Conservation (phyloP, 2,113 vertebrate genomes). For the Mastomys natalensis region DNA sequence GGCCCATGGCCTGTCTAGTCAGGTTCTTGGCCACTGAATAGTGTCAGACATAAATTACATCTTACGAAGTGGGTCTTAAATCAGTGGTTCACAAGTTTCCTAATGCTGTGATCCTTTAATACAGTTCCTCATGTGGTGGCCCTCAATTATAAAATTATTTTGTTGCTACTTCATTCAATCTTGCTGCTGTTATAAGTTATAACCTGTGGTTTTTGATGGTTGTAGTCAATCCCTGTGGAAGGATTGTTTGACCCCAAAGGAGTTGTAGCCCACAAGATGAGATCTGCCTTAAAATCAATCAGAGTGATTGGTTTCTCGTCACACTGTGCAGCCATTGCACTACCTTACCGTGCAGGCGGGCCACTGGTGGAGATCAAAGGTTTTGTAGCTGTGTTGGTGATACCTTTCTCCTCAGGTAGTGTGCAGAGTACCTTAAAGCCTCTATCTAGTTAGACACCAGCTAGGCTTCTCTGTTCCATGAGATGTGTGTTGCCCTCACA, state of each 20-base stretch:
- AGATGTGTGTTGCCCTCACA: background rate
- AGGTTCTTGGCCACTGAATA: background rate
- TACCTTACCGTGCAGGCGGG: background rate
- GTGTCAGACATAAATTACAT: background rate
- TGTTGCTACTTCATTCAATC: background rate
- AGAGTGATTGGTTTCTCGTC: background rate
- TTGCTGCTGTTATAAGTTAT: background rate
- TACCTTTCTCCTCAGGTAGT: background rate
- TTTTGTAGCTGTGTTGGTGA: background rate
- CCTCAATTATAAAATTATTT: background rate
- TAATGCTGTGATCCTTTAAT: background rate
- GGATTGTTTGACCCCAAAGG: background rate
- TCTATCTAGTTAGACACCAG: background rate
- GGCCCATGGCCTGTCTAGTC: background rate
- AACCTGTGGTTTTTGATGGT: background rate
- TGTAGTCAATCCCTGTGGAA: background rate
- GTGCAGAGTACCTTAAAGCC: background rate
- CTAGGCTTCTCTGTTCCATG: background rate
- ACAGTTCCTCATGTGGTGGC: background rate
- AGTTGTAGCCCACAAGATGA: background rate
- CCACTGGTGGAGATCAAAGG: background rate
- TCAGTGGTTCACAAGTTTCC: background rate
- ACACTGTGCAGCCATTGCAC: background rate
- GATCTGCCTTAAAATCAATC: background rate
- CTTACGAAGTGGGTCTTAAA: background rate